A percentile compares a stretch with the other conserved stretches of the same genome.
Evolutionary conservation across 64 coral and sea anemone genomes (phyloP).

Genomic region (Pachyseris speciosa): DNA sequence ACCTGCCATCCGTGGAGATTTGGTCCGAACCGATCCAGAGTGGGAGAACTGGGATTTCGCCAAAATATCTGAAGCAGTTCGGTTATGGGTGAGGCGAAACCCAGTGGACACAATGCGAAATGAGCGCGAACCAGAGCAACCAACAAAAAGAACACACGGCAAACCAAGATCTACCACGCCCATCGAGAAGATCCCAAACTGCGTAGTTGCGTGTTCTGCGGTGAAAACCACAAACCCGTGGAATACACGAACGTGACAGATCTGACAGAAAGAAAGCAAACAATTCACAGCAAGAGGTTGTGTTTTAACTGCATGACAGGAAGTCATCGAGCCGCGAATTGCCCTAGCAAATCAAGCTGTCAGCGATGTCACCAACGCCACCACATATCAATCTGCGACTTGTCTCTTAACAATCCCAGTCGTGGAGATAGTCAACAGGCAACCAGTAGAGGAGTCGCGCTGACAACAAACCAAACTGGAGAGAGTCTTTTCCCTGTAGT

Average conservation of each 20-base stretch:
- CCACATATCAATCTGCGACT: not conserved
- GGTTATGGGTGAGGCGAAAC: not conserved
- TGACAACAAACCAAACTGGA: not conserved
- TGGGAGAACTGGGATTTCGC: too few relatives aligned
- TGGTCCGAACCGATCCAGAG: too few relatives aligned
- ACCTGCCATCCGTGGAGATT: too few relatives aligned
- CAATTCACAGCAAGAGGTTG: not conserved
- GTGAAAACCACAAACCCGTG: slow-evolving; percentile 22
- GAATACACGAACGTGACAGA: slow-evolving; percentile 2
- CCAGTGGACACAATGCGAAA: not conserved
- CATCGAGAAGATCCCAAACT: not conserved
- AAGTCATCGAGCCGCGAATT: slow-evolving; percentile 21
- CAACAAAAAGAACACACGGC: not conserved
- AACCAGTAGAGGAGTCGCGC: too few relatives aligned
- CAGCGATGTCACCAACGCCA: not conserved
- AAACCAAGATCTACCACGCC: not conserved
- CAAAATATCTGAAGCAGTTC: not conserved
- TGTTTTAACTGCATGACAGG: slow-evolving; percentile 37
- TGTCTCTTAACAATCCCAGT: too few relatives aligned
- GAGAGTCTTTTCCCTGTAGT: too few relatives aligned
- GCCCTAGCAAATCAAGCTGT: slow-evolving; percentile 8
- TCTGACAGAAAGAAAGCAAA: slow-evolving; percentile 6
- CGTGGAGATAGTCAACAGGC: too few relatives aligned
- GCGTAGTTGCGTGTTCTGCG: slow-evolving; percentile 28
- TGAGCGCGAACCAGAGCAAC: not conserved